phyloP scores from a whole-genome alignment of 2,113 vertebrate species.

The Ciconia boyciana region DNA sequence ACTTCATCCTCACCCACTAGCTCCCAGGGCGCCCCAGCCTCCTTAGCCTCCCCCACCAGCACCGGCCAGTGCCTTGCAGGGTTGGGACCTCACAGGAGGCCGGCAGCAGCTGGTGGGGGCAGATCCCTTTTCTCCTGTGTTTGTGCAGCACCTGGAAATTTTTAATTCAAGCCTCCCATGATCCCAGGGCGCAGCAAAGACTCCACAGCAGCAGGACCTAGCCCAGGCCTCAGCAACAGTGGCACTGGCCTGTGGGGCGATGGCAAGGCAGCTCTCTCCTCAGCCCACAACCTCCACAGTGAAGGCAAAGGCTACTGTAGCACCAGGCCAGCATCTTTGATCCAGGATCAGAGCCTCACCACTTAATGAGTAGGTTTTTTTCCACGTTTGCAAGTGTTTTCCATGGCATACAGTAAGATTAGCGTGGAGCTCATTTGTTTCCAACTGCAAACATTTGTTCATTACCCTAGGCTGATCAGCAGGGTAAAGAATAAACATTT shows the following conservation, averaged over 20 bases:
- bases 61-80: rapidly evolving
- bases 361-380: background rate
- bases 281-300: background rate
- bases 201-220: too few species aligned
- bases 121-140: background rate
- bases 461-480: slow-evolving; percentile 7
- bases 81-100: background rate
- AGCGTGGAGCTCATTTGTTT: background rate
- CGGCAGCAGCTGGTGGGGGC: background rate
- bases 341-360: background rate
- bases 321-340: background rate
- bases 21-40: background rate
- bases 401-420: background rate
- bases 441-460: slow-evolving; percentile 21
- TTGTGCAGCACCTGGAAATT: background rate
- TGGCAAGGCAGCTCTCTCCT: background rate
- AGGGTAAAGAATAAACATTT: slow-evolving; percentile 33
- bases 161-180: background rate
- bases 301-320: background rate
- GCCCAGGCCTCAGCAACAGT: too few species aligned
- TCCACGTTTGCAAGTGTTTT: background rate
- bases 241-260: background rate
- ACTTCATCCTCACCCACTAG: background rate
- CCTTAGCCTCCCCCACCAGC: background rate
- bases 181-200: rapidly evolving